Conservation (phyloP, 2,888 invertebrate species). For the Plebejus melissa region DNA sequence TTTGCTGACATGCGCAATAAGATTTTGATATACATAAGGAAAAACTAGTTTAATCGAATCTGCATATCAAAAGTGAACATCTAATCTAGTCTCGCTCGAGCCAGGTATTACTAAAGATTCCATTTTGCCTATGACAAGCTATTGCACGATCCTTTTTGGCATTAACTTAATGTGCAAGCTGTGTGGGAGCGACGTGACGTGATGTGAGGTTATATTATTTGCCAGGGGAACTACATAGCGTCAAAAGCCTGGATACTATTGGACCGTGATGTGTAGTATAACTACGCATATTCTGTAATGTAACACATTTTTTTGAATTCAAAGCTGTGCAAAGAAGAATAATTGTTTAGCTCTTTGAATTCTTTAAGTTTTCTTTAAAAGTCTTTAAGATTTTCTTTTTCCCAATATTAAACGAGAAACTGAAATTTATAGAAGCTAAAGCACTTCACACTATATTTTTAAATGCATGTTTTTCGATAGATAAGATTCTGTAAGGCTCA, state of each 20-base stretch:
- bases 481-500: too few species aligned
- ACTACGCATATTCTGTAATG: not conserved
- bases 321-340: too few species aligned
- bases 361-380: too few species aligned
- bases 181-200: conserved; percentile 21
- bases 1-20: not conserved
- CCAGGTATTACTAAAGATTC: conserved; percentile 23
- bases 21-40: conserved; percentile 2
- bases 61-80: conserved; percentile 10
- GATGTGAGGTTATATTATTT: conserved; percentile 29
- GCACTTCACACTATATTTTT: too few species aligned
- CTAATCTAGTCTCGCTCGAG: conserved; percentile 4
- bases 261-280: not conserved
- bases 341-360: too few species aligned
- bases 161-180: conserved; percentile 16
- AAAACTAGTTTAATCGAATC: conserved; percentile 13
- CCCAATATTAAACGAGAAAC: too few species aligned
- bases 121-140: conserved; percentile 20
- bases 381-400: too few species aligned
- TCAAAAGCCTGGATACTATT: not conserved
- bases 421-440: too few species aligned
- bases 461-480: too few species aligned
- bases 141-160: conserved; percentile 11
- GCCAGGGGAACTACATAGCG: not conserved
- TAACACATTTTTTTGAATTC: not conserved